These are phyloP conservation scores for Neolamprologus falcicula DNA, from an alignment of 2,113 vertebrate species.

Conservation along the genomic window DNA sequence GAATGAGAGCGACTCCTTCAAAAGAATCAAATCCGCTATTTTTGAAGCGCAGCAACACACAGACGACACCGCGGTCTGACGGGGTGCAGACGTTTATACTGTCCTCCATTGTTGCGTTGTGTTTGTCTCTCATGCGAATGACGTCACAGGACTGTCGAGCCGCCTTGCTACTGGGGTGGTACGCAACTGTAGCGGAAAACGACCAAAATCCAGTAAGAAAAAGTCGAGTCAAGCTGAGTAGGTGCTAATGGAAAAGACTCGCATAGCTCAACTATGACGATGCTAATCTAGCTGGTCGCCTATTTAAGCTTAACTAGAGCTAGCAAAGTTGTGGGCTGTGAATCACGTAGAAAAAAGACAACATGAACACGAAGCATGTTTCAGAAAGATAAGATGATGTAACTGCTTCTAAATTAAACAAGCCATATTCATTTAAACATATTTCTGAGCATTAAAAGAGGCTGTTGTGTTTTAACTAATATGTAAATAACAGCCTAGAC, in stretches of 20 bases:
- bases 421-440: fast-evolving
- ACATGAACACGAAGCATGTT: not conserved
- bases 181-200: fast-evolving
- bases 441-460: not conserved
- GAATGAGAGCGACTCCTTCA: not conserved
- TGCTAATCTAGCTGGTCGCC: not conserved
- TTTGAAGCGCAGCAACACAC: not conserved
- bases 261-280: fast-evolving
- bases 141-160: not conserved
- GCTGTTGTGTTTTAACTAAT: not conserved
- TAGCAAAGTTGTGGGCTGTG: fast-evolving
- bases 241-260: not conserved
- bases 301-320: not conserved
- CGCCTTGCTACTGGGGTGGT: not conserved
- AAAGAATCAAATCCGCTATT: not conserved
- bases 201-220: not conserved
- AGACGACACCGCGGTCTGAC: fast-evolving
- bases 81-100: not conserved
- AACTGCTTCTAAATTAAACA: not conserved
- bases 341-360: not conserved
- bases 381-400: not conserved
- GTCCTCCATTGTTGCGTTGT: not conserved
- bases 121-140: not conserved
- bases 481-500: not conserved
- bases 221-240: not conserved